Conservation (phyloP, 2,888 invertebrate genomes). For the Eremobia ochroleuca region DNA sequence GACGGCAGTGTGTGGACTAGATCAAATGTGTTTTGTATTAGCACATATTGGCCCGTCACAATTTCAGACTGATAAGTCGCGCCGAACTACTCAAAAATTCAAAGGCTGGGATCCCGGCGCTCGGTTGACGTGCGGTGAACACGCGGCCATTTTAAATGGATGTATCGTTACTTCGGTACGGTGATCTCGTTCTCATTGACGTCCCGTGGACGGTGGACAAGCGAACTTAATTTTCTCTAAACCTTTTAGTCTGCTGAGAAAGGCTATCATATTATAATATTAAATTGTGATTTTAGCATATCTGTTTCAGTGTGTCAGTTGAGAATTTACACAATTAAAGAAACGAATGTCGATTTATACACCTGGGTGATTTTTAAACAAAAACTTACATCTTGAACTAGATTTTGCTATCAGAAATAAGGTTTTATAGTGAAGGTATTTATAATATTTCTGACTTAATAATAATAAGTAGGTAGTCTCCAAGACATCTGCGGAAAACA, state of each 20-base stretch:
- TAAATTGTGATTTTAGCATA: neutral
- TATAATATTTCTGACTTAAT: neutral
- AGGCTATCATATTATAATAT: too few relatives aligned
- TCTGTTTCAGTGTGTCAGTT: neutral
- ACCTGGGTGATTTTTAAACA: neutral
- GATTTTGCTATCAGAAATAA: neutral
- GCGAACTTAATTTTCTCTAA: neutral
- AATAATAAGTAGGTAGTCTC: too few relatives aligned
- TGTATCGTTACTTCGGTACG: neutral
- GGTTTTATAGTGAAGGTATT: neutral
- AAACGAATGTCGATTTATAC: neutral
- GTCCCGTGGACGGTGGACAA: neutral
- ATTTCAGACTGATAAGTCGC: neutral
- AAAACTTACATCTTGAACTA: neutral
- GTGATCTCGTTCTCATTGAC: neutral
- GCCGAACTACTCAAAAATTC: neutral
- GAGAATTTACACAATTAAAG: neutral
- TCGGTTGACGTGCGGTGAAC: neutral
- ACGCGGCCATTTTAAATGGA: neutral
- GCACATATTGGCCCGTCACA: neutral
- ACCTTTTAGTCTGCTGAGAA: neutral
- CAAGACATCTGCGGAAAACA: neutral
- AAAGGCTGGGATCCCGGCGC: neutral
- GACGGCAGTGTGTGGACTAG: neutral
- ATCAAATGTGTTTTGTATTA: neutral